Base-by-base conservation (phyloP, 1,140 invertebrate species). In the Ceratina calcarata region DNA sequence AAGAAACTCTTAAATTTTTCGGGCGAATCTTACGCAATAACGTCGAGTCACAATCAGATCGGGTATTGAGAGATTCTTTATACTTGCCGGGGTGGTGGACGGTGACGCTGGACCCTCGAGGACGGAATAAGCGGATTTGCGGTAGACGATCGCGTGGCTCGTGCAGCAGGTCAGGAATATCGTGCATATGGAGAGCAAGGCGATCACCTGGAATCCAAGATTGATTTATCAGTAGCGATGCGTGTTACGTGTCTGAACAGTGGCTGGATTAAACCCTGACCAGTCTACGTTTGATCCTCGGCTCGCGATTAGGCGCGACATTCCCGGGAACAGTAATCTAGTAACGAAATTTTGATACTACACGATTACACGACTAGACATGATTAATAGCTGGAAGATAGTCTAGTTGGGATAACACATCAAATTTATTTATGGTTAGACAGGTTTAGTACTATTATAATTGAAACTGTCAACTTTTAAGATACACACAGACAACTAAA, bases 71-170 rank as follows among this genome's bases (percentile, higher is more conserved):
- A 70, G 37, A 45, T 45, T 45, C 80, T 66, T n/a, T 72, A 66
- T 84, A 78, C 83, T 85, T 69, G 72, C 83, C 6, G 10, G 37
- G 10, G 37, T 45, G 37, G 37, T 10, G 61, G 58, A 71, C 15
- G 57, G 18, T 57, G 37, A 10, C 57, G 16, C 60, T n/a, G 51
- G 66, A 15, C 74, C 74, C 71, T 74, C 64, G 22, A 78, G 37
- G 58, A 65, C 22, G 20, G 73, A 37, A 15, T 83, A 66, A 57
- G 71, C 73, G 72, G 77, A 82, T 80, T 81, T 86, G 69, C 77
- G 81, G 60, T 78, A 75, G 32, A 72, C 49, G 81, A 86, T 80
- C 24, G 77, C 84, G 15, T 86, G 85, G 24, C 22, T 64, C 8
- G 69, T 77, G n/a, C 81, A 71, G 58, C 78, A 78, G 64, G 60